phyloP scores from a whole-genome alignment of 2,113 vertebrate species.

The Protomyctophum bolini region DNA sequence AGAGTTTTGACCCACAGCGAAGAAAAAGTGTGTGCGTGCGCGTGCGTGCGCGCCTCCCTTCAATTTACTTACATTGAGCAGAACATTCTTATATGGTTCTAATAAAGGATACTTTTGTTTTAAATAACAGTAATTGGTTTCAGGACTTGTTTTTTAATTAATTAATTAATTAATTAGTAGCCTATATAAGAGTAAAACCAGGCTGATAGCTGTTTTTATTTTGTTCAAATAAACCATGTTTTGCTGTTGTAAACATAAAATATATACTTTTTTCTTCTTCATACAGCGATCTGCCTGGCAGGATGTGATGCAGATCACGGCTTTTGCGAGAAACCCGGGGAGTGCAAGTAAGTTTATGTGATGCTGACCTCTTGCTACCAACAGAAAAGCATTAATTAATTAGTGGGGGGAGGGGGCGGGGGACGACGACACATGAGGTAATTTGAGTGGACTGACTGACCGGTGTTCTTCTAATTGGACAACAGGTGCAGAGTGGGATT shows the following conservation, averaged over 20 bases:
- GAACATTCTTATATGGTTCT: conserved; percentile 79
- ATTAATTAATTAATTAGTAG: conserved; percentile 40
- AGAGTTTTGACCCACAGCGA: conserved; percentile 95
- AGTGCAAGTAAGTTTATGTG: conserved; percentile 92
- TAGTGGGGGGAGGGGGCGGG: conserved; percentile 1
- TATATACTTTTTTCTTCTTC: conserved; percentile 2
- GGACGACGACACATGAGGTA: conserved; percentile 19
- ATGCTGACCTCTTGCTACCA: neutral
- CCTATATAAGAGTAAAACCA: too few relatives aligned
- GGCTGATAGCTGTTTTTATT: conserved; percentile 13
- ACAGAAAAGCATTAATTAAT: conserved; percentile 25
- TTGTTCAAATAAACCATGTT: conserved; percentile 13
- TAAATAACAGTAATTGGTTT: conserved; percentile 65
- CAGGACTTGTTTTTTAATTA: conserved; percentile 57
- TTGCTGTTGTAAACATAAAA: neutral
- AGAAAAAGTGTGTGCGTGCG: conserved; percentile 81
- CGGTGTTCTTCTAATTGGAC: conserved; percentile 47
- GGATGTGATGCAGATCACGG: conserved; percentile 95
- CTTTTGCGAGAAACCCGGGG: conserved; percentile 94
- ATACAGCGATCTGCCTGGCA: conserved; percentile 92
- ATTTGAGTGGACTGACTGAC: conserved; percentile 57
- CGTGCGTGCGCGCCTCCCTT: conserved; percentile 80
- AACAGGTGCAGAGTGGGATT: conserved; percentile 95
- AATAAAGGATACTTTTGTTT: conserved; percentile 73
- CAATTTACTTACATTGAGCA: conserved; percentile 83